Evolutionary conservation across 1,140 invertebrate species (phyloP).

Genomic region (Bursaphelenchus mucronatus): DNA sequence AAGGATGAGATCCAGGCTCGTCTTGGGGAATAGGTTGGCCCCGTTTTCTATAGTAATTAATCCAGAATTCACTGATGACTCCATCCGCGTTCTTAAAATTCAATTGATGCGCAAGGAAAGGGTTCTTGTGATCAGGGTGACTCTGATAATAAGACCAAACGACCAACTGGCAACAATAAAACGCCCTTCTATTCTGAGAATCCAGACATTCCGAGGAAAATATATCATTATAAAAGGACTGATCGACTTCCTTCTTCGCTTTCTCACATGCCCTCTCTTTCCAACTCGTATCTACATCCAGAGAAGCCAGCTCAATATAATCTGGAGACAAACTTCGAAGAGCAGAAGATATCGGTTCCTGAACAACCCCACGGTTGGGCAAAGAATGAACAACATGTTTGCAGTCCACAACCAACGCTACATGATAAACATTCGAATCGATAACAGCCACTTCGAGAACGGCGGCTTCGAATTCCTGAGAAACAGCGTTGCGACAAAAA

Average conservation of each 20-base stretch:
- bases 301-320: slow-evolving; percentile 4
- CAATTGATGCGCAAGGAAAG: slow-evolving; percentile 9
- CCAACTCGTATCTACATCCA: not conserved
- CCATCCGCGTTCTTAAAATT: slow-evolving; percentile 6
- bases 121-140: not conserved
- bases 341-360: not conserved
- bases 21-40: slow-evolving; percentile 8
- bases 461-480: slow-evolving; percentile 13
- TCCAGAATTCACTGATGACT: slow-evolving; percentile 12
- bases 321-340: slow-evolving; percentile 1
- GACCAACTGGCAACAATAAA: slow-evolving; percentile 20
- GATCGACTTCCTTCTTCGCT: slow-evolving; percentile 7
- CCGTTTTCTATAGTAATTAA: slow-evolving; percentile 9
- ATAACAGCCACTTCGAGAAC: slow-evolving; percentile 9
- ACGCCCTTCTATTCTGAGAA: slow-evolving; percentile 6
- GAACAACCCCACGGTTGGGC: slow-evolving; percentile 5
- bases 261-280: not conserved
- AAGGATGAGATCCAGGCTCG: slow-evolving; percentile 18
- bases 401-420: slow-evolving; percentile 6
- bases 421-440: slow-evolving; percentile 17
- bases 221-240: slow-evolving; percentile 12
- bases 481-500: slow-evolving; percentile 3
- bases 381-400: slow-evolving; percentile 7
- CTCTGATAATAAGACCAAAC: slow-evolving; percentile 5
- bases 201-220: slow-evolving; percentile 14